phyloP scores from a whole-genome alignment of 2,888 invertebrate species.

The Sericinus montela region DNA sequence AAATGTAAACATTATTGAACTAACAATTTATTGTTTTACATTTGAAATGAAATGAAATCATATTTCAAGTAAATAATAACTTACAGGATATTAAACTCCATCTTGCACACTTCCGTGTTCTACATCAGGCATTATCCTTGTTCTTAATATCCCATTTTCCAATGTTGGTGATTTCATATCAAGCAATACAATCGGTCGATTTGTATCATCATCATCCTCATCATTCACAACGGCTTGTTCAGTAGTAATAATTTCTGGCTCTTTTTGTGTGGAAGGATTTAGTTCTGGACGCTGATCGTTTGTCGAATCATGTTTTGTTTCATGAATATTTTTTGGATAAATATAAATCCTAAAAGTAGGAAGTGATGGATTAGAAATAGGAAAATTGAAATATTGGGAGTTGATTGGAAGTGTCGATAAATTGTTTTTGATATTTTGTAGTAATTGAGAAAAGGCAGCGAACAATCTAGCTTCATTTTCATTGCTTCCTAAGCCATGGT shows the following conservation, averaged over 20 bases:
- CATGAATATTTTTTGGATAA: neutral
- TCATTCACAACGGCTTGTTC: neutral
- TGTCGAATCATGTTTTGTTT: neutral
- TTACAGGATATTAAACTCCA: neutral
- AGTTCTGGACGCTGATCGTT: neutral
- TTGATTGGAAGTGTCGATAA: neutral
- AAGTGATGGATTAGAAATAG: neutral
- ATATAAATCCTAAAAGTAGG: neutral
- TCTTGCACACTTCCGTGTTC: slow-evolving; percentile 16
- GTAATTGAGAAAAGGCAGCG: neutral
- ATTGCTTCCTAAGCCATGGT: neutral
- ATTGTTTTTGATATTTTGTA: neutral
- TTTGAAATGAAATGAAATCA: too few relatives aligned
- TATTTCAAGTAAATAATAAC: neutral
- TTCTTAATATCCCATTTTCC: neutral
- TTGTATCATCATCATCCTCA: slow-evolving; percentile 4
- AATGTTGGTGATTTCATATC: neutral
- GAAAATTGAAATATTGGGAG: neutral
- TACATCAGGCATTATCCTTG: neutral
- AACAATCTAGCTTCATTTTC: neutral
- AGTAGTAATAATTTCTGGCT: neutral
- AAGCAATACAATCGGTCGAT: neutral
- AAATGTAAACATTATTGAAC: too few relatives aligned
- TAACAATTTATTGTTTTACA: too few relatives aligned
- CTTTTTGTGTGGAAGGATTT: neutral